Evolutionary conservation across 2,888 invertebrate species (phyloP).

Genomic region (Monoplex corrugatus): DNA sequence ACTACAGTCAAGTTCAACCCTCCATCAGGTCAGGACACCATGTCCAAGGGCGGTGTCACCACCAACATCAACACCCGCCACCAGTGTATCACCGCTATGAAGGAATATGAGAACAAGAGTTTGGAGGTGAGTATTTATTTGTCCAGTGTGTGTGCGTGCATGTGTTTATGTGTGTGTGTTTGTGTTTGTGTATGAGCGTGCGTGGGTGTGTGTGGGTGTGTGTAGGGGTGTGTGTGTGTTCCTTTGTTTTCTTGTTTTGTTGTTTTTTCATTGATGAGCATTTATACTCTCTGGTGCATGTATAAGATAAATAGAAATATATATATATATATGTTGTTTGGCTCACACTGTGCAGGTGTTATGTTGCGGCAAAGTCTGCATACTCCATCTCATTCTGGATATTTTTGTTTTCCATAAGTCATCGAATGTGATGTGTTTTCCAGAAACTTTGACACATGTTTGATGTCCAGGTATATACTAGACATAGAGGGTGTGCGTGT

Average conservation of each 20-base stretch:
- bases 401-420: too few relatives aligned
- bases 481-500: too few relatives aligned
- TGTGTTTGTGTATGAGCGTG: too few relatives aligned
- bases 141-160: background rate
- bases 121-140: constrained; percentile 86
- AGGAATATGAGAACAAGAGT: constrained; percentile 97
- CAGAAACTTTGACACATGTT: too few relatives aligned
- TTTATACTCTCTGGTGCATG: background rate
- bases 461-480: too few relatives aligned
- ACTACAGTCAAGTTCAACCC: constrained; percentile 90
- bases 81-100: constrained; percentile 99
- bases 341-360: too few relatives aligned
- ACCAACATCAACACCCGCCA: constrained; percentile 93
- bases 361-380: too few relatives aligned
- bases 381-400: too few relatives aligned
- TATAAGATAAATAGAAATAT: background rate
- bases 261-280: background rate
- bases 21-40: constrained; percentile 90
- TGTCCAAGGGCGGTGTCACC: constrained; percentile 89
- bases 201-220: background rate
- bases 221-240: background rate
- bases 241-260: background rate
- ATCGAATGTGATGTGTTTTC: too few relatives aligned
- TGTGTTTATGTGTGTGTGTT: background rate
- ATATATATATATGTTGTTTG: too few relatives aligned